Evolutionary conservation across 2,888 invertebrate genomes (phyloP), one percentile per base, ranked within the genome.

Genomic region (Drosophila paranaensis): DNA sequence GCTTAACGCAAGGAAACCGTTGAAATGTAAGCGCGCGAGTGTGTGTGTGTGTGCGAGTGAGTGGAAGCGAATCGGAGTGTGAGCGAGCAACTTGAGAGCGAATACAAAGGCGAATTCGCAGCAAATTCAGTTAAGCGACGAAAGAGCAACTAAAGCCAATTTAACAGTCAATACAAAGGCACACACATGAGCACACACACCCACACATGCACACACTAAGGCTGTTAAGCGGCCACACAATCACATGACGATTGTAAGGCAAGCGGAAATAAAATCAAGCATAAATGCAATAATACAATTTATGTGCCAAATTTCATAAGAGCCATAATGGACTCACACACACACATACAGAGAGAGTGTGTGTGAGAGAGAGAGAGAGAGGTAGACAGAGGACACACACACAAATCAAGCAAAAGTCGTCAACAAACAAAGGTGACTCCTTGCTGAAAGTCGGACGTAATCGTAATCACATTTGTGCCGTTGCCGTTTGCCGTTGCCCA

Each of bases 201-300:
- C 46, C 25, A 11, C 6, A n/a, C 30, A 58, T 2, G 30, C 3
- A 55, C 37, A 73, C 13, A 60, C 46, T 56, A 37, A 51, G 42
- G 60, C 57, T 60, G 63, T 64, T 77, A 73, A 69, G 65, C 74
- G 58, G 33, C 60, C 70, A 71, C 75, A 83, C 82, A 85, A 82
- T 77, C 88, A 72, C 65, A 68, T 60, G 76, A 55, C 80, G 74
- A 82, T 81, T 82, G 84, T 81, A 63, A 71, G 75, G 82, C 77
- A 86, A 87, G 81, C 79, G 85, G 85, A 88, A 88, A 89, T 88
- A 88, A 88, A 88, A 88, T 89, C 87, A 88, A 89, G 88, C 87
- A 83, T 85, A 88, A 88, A 88, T 87, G 85, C 89, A 89, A 88
- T 88, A 88, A 88, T 85, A 88, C 89, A 87, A 88, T 88, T 88